Evolutionary conservation across 2,113 vertebrate genomes (phyloP), one percentile per base, ranked within the genome.

Genomic region (Thamnaconus septentrionalis): DNA sequence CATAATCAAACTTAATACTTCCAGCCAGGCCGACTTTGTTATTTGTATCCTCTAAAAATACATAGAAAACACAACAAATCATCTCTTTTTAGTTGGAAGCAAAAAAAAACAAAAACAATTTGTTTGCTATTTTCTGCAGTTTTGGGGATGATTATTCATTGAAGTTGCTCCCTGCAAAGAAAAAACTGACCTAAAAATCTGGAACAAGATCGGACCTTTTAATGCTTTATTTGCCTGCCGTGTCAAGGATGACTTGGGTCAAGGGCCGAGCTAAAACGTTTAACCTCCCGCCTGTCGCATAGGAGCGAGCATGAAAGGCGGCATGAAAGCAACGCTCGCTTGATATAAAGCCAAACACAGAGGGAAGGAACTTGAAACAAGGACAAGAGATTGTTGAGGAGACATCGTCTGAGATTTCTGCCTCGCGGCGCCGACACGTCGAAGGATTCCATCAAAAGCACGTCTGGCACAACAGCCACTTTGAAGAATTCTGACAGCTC

Each of bases 201-300:
- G 18, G 18, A 31, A 31, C 18, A 31, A 31, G 1, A 31, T 31
- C 18, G 18, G 18, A 1, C 18, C 18, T 31, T 31, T 31, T 31
- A 31, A 31, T 31, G 18, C 18, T 31, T 31, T 31, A 31, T 31
- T 31, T 31, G 18, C 18, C 18, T 31, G 18, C 18, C 18, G 18
- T 31, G 18, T 31, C 18, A 31, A 31, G 18, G 18, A 31, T 79
- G 73, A 88, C 88, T 86, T 80, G 80, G 79, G 81, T 87, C 91
- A 92, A 91, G 9, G 46, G 5, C 6, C 8, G 81, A 7, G 59
- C 7, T 65, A 86, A 91, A 92, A 93, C 87, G 87, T 91, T 90
- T 89, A 92, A 91, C 89, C 90, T 90, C 18, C 18, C 18, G 18
- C 18, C 18, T 31, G 18, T 31, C 88, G 45, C 4, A 7, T 72